phyloP scores from a whole-genome alignment of 2,113 vertebrate genomes.

The Hippolais icterina region DNA sequence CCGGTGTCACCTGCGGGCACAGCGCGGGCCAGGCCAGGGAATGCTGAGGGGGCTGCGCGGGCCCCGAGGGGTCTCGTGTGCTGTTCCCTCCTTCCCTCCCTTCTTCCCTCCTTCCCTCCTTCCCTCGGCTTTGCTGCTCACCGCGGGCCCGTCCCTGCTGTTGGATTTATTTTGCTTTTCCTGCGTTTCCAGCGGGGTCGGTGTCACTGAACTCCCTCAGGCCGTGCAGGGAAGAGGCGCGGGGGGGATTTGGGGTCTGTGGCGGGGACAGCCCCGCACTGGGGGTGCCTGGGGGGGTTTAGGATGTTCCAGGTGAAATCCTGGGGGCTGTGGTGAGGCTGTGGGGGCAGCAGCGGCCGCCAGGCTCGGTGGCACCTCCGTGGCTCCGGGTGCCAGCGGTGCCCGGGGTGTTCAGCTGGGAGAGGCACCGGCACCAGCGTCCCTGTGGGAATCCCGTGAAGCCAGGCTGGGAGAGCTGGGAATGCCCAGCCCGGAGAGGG shows the following conservation, averaged over 20 bases:
- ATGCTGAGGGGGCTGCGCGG: not conserved
- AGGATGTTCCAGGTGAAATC: not conserved
- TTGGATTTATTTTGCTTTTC: not conserved
- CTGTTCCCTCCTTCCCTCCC: not conserved
- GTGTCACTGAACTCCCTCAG: rapidly evolving
- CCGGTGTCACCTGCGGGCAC: rapidly evolving
- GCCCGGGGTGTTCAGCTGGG: not conserved
- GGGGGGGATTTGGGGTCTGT: rapidly evolving
- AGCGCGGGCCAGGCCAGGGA: not conserved
- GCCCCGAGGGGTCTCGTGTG: not conserved
- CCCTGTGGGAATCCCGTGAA: not conserved
- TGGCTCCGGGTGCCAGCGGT: no score
- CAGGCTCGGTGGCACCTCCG: not conserved
- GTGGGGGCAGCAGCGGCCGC: not conserved
- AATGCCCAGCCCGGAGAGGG: rapidly evolving
- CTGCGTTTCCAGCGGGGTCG: rapidly evolving
- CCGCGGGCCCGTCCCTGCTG: rapidly evolving
- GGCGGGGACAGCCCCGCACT: rapidly evolving
- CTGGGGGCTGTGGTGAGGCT: no score
- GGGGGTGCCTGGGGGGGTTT: no score
- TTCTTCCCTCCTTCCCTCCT: no score
- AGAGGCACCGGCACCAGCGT: rapidly evolving
- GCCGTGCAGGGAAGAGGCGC: not conserved
- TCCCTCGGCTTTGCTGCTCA: rapidly evolving
- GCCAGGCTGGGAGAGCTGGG: not conserved